Percentiles rank a stretch among this genome's conserved stretches.
Conservation (phyloP, 2,888 invertebrate genomes). For the Tenthredo notha region DNA sequence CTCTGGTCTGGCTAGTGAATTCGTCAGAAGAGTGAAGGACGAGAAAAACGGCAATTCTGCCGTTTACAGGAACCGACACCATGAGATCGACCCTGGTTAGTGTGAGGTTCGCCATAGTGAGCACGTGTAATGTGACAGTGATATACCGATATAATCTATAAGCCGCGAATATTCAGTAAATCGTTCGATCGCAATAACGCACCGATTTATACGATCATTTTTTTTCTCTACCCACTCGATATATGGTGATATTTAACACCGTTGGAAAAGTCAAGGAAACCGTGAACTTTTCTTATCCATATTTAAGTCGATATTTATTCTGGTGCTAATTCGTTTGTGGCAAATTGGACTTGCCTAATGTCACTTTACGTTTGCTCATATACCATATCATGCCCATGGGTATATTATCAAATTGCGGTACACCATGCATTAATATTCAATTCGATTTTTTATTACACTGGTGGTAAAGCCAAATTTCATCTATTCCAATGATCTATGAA, state of each 20-base stretch:
- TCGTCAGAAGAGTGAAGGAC: slow-evolving; percentile 70
- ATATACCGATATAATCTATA: slow-evolving; percentile 6
- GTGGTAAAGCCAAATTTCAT: too few relatives aligned
- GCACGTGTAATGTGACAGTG: slow-evolving; percentile 61
- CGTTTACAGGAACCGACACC: slow-evolving; percentile 55
- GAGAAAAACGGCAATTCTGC: slow-evolving; percentile 63
- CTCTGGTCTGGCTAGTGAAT: slow-evolving; percentile 63
- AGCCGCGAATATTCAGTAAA: neutral
- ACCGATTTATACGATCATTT: neutral
- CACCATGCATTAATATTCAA: neutral
- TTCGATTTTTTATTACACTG: neutral
- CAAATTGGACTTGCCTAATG: slow-evolving; percentile 20
- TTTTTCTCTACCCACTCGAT: neutral
- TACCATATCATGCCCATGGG: neutral
- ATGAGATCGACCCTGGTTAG: slow-evolving; percentile 67
- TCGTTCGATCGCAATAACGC: slow-evolving; percentile 9
- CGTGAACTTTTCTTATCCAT: neutral
- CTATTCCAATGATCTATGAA: too few relatives aligned
- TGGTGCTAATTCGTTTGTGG: slow-evolving; percentile 1
- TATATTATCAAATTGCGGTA: neutral
- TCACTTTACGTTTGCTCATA: neutral
- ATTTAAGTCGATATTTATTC: neutral
- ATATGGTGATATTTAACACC: neutral
- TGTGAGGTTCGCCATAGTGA: slow-evolving; percentile 55
- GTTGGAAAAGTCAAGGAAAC: neutral